Evolutionary conservation across 2,888 invertebrate genomes (phyloP), one percentile per base, ranked within the genome.

Genomic region (Agelastica alni): DNA sequence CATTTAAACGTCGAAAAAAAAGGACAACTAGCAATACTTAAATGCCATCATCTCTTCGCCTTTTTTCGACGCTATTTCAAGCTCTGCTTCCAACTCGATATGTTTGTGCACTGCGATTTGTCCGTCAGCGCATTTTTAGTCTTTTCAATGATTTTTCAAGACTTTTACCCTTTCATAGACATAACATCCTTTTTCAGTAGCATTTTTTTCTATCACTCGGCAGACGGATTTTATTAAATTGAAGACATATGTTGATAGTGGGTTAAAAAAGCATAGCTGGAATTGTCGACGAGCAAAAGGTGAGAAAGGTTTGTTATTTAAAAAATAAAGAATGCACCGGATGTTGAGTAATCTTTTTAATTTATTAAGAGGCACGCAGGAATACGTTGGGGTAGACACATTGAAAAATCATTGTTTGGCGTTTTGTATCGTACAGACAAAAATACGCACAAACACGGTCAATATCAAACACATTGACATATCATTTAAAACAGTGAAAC

Each of bases 111-210:
- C 60, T 62, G 64, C 56, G 60, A 60, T 65, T 60, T 66, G 67
- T 71, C 70, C 64, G 51, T 69, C 68, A 64, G 62, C 69, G 63
- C 66, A 57, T 66, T 65, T 59, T 61, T 57, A 61, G 53, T 59
- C 59, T 58, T 39, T 61, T 51, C 60, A 52, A 59, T 57, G 61
- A 63, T 68, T 69, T 70, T 65, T 63, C 65, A 66, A 61, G 61
- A 39, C 39, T 62, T 67, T 67, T 62, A 71, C 71, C 71, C 70
- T 70, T 71, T 65, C 53, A 53, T 62, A 71, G 71, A 70, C 71
- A 71, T 66, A 71, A 71, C 71, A 71, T 71, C 71, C 71, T 71
- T 67, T 68, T 64, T 63, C 59, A 64, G 61, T 46, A 56, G 30
- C 31, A 10, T 28, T 37, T 48, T 48, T 39, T 62, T 63, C 61